phyloP scores from a whole-genome alignment of 2,113 vertebrate genomes.

The Ancistrus triradiatus region DNA sequence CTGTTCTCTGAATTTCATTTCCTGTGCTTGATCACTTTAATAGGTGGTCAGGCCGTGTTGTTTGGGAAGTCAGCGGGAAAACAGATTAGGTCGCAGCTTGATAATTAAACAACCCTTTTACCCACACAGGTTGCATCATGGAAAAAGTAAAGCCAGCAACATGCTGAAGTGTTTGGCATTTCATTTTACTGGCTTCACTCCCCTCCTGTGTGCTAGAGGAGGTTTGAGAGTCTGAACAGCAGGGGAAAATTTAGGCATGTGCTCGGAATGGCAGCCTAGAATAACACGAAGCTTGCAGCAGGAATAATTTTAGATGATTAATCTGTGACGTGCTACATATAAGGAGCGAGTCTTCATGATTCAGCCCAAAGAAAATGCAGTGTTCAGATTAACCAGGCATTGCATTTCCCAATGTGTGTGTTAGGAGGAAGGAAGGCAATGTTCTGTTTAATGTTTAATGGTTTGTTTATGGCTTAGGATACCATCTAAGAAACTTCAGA shows the following conservation, averaged over 20 bases:
- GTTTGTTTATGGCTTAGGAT: background rate
- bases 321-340: no score
- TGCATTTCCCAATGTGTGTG: no score
- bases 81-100: slow-evolving; percentile 42
- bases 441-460: background rate
- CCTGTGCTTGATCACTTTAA: slow-evolving; percentile 22
- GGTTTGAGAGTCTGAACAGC: background rate
- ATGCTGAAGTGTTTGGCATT: slow-evolving; percentile 49
- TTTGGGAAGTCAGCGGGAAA: slow-evolving; percentile 36
- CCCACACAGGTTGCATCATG: slow-evolving; percentile 42
- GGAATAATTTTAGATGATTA: background rate
- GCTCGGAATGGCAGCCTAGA: no score
- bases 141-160: slow-evolving; percentile 50
- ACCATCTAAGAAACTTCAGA: no score
- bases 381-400: no score
- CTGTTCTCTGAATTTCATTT: no score
- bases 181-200: slow-evolving; percentile 51
- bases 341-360: no score
- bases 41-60: slow-evolving; percentile 50
- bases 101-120: slow-evolving; percentile 50
- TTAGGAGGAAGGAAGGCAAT: background rate
- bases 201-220: slow-evolving; percentile 36
- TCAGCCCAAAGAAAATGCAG: no score
- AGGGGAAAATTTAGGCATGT: background rate
- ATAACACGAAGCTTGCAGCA: no score